Conservation (phyloP, 2,888 invertebrate genomes). For the Cataglyphis albicans region DNA sequence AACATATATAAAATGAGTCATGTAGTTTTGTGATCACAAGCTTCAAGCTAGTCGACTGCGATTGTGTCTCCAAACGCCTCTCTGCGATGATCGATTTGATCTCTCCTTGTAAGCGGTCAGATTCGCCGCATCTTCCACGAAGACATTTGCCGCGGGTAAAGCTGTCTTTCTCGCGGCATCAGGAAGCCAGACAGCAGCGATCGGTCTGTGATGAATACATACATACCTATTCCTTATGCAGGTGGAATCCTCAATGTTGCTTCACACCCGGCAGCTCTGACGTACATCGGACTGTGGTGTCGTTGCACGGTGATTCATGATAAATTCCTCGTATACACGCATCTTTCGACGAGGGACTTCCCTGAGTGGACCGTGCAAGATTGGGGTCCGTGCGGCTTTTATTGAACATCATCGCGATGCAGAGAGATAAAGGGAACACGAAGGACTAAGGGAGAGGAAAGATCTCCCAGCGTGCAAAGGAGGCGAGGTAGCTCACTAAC, state of each 20-base stretch:
- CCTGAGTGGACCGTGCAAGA: constrained; percentile 18
- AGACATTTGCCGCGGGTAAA: neutral
- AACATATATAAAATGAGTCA: neutral
- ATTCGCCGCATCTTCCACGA: constrained; percentile 29
- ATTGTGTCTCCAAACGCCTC: neutral
- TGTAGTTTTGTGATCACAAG: neutral
- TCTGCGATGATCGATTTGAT: neutral
- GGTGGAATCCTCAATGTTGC: constrained; percentile 42
- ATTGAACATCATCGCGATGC: neutral
- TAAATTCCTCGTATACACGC: constrained; percentile 48
- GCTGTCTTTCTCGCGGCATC: neutral
- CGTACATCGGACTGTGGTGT: constrained; percentile 31
- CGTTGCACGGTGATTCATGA: constrained; percentile 51
- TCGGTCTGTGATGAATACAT: neutral
- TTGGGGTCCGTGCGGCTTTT: constrained; percentile 3
- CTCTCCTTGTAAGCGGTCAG: neutral
- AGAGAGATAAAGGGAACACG: neutral
- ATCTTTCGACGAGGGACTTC: constrained; percentile 51
- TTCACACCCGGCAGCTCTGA: constrained; percentile 32
- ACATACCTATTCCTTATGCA: neutral
- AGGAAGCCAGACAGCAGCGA: constrained; percentile 2
- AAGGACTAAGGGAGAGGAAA: constrained; percentile 21
- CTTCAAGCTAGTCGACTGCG: neutral
- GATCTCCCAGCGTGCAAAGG: neutral
- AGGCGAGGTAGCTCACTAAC: neutral